Evolutionary conservation across 2,888 invertebrate genomes (phyloP).

Genomic region (Polymixis flavicincta): DNA sequence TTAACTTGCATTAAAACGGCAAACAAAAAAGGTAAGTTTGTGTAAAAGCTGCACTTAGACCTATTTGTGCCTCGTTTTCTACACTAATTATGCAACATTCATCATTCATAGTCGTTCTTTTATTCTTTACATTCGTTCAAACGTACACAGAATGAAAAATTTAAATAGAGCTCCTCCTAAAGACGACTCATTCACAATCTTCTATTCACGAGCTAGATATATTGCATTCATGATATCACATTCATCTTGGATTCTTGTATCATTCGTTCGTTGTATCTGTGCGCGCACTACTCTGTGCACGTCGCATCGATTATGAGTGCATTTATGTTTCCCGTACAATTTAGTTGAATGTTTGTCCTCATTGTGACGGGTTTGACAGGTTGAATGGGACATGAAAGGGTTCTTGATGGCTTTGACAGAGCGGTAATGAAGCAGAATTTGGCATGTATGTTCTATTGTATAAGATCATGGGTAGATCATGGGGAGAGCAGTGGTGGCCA

Average conservation of each 20-base stretch:
- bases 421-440: not conserved
- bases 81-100: slow-evolving; percentile 4
- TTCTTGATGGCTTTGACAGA: slow-evolving; percentile 2
- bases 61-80: not conserved
- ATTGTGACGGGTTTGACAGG: slow-evolving; percentile 2
- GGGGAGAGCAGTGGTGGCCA: too few species aligned
- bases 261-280: slow-evolving; percentile 44
- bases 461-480: not conserved
- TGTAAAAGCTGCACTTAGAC: not conserved
- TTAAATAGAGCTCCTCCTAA: slow-evolving; percentile 21
- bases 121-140: slow-evolving; percentile 9
- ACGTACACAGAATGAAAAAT: slow-evolving; percentile 17
- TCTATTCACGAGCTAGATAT: slow-evolving; percentile 32
- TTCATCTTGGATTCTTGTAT: slow-evolving; percentile 31
- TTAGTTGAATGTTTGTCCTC: slow-evolving; percentile 56
- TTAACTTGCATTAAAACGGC: not conserved
- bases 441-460: not conserved
- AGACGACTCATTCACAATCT: slow-evolving; percentile 46
- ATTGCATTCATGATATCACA: slow-evolving; percentile 9
- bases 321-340: slow-evolving; percentile 70
- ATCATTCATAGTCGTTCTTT: slow-evolving; percentile 21
- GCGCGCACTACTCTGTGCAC: slow-evolving; percentile 43
- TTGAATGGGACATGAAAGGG: slow-evolving; percentile 2
- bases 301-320: slow-evolving; percentile 55
- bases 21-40: not conserved